Evolutionary conservation across 2,888 invertebrate species (phyloP).

Genomic region (Zele albiditarsus): DNA sequence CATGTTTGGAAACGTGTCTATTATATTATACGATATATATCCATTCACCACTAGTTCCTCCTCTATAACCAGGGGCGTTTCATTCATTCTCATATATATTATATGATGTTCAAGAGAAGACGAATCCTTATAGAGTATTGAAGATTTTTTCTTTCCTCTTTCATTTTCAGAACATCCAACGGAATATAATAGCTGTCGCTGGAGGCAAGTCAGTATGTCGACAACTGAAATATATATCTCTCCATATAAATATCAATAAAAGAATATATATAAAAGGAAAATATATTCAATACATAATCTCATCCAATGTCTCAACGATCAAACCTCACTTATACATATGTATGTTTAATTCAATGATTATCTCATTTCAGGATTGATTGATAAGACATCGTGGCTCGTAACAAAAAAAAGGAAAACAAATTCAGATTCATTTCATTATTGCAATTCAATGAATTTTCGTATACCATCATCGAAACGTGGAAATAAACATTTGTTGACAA

Average conservation of each 20-base stretch:
- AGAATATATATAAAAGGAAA: neutral
- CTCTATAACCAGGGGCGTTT: slow-evolving; percentile 12
- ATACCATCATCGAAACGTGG: neutral
- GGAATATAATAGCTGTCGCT: slow-evolving; percentile 35
- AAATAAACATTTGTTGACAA: neutral
- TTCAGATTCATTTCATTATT: neutral
- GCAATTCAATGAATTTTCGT: neutral
- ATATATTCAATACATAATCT: neutral
- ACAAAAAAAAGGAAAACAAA: no score
- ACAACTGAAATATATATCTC: slow-evolving; percentile 6
- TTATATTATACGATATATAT: slow-evolving; percentile 3
- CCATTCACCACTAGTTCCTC: neutral
- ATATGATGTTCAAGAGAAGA: neutral
- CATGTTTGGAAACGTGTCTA: slow-evolving; percentile 40
- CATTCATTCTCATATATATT: slow-evolving; percentile 15
- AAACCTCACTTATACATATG: neutral
- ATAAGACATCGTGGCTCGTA: neutral
- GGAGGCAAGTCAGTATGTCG: slow-evolving; percentile 32
- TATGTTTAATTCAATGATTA: neutral
- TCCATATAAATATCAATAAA: slow-evolving; percentile 9
- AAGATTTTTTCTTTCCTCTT: neutral
- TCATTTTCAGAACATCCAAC: neutral
- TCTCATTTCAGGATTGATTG: neutral
- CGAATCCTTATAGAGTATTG: neutral
- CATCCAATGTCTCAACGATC: neutral